phyloP scores from a whole-genome alignment of 2,888 invertebrate genomes.

The Andrena camellia region DNA sequence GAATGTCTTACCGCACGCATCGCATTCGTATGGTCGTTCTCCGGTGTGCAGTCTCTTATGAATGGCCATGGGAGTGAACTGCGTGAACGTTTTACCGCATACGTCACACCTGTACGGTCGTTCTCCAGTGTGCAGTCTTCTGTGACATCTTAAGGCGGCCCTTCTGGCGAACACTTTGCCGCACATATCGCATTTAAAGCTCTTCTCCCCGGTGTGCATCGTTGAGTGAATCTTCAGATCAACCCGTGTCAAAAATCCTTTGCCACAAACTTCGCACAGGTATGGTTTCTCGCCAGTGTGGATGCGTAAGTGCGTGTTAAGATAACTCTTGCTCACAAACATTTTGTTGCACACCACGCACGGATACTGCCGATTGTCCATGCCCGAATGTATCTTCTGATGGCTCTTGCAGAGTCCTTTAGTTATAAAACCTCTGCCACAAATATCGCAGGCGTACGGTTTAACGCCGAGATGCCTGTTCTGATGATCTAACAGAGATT shows the following conservation, averaged over 20 bases:
- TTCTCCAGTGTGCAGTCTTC: constrained; percentile 87
- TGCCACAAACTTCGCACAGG: constrained; percentile 88
- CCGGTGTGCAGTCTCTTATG: constrained; percentile 88
- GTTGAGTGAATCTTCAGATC: constrained; percentile 88
- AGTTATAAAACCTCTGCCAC: constrained; percentile 87
- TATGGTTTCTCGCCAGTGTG: constrained; percentile 88
- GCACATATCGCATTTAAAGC: constrained; percentile 88
- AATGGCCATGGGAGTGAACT: constrained; percentile 89
- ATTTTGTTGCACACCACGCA: constrained; percentile 88
- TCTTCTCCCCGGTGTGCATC: constrained; percentile 88
- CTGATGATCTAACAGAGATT: constrained; percentile 87
- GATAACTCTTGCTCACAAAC: constrained; percentile 88
- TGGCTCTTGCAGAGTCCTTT: constrained; percentile 88
- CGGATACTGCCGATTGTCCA: constrained; percentile 87
- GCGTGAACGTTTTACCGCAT: constrained; percentile 88
- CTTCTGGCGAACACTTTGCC: constrained; percentile 88
- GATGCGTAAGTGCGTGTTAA: constrained; percentile 87
- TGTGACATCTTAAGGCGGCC: constrained; percentile 87
- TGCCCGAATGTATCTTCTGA: constrained; percentile 87
- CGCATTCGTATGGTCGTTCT: constrained; percentile 88
- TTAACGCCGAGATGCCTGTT: constrained; percentile 88
- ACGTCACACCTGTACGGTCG: constrained; percentile 87
- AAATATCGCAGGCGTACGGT: constrained; percentile 87
- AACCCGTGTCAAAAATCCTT: constrained; percentile 87
- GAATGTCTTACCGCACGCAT: constrained; percentile 87